These are phyloP conservation scores for Dolichomitus sp. DNA, from an alignment of 2,888 invertebrate genomes.

Conservation along the genomic window DNA sequence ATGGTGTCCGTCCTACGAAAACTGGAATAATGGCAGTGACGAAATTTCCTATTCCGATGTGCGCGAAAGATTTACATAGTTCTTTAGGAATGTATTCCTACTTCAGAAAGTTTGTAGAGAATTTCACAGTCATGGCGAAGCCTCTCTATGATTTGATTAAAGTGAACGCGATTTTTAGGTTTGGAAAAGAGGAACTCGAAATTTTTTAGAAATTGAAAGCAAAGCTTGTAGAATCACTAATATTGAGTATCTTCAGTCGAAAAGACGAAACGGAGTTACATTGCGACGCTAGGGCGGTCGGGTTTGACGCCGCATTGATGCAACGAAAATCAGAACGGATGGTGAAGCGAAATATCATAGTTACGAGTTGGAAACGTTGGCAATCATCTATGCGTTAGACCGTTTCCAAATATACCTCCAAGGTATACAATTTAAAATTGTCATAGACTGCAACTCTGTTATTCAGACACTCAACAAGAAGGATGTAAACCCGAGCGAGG, in stretches of 20 bases:
- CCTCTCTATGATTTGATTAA: constrained; percentile 74
- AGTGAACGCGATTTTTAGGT: constrained; percentile 70
- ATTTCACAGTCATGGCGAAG: constrained; percentile 72
- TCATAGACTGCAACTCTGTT: constrained; percentile 75
- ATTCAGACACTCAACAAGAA: constrained; percentile 72
- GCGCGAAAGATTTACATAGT: constrained; percentile 68
- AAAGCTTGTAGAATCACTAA: constrained; percentile 68
- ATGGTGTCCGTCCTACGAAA: constrained; percentile 67
- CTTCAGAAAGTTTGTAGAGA: constrained; percentile 74
- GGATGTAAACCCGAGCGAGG: constrained; percentile 73
- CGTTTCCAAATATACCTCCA: constrained; percentile 74
- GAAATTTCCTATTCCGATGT: constrained; percentile 71
- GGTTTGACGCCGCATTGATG: constrained; percentile 77
- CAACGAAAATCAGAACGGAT: constrained; percentile 75
- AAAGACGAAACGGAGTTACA: constrained; percentile 78
- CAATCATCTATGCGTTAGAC: constrained; percentile 70
- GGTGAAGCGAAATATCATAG: constrained; percentile 75
- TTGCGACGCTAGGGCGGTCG: constrained; percentile 78
- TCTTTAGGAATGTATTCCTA: constrained; percentile 75
- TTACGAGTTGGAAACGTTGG: constrained; percentile 76
- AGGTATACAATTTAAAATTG: constrained; percentile 72
- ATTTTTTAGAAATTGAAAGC: constrained; percentile 71
- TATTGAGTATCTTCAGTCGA: constrained; percentile 77
- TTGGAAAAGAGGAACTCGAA: constrained; percentile 51
- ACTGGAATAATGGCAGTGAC: constrained; percentile 64